Percentiles rank a stretch among this genome's conserved stretches.
Evolutionary conservation across 2,113 vertebrate species (phyloP).

Genomic region (Ameiurus melas): DNA sequence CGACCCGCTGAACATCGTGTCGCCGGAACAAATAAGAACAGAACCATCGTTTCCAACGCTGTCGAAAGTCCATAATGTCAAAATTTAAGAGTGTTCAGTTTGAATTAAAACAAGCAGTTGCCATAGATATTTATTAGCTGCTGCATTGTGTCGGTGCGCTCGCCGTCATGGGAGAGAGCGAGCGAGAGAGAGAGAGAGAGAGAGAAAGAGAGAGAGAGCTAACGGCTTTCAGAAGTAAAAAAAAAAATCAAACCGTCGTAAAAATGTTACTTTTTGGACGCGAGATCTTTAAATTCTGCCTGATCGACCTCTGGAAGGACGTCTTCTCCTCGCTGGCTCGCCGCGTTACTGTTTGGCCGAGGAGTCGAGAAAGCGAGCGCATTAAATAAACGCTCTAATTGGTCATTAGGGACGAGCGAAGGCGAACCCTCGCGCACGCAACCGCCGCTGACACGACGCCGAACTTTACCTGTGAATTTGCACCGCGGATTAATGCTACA

Average conservation of each 20-base stretch:
- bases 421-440: slow-evolving; percentile 31
- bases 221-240: not conserved
- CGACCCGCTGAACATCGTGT: not conserved
- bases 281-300: slow-evolving; percentile 32
- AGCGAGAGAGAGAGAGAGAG: slow-evolving; percentile 35
- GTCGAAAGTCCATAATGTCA: not conserved
- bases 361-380: slow-evolving; percentile 35
- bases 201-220: slow-evolving; percentile 34
- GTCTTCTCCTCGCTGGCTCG: slow-evolving; percentile 32
- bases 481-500: slow-evolving; percentile 33
- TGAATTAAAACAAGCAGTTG: not conserved
- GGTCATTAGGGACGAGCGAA: slow-evolving; percentile 51
- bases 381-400: slow-evolving; percentile 53
- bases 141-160: slow-evolving; percentile 28
- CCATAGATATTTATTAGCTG: slow-evolving; percentile 50
- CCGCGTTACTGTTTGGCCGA: slow-evolving; percentile 40
- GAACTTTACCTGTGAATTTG: slow-evolving; percentile 52
- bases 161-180: slow-evolving; percentile 32
- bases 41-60: not conserved
- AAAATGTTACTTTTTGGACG: slow-evolving; percentile 33
- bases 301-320: slow-evolving; percentile 48
- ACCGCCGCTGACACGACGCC: slow-evolving; percentile 29
- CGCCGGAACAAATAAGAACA: not conserved
- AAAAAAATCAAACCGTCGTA: slow-evolving; percentile 40
- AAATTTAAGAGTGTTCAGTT: not conserved